Conservation (phyloP, 2,797 vertebrate genomes). For the Benthosema pterotum region DNA sequence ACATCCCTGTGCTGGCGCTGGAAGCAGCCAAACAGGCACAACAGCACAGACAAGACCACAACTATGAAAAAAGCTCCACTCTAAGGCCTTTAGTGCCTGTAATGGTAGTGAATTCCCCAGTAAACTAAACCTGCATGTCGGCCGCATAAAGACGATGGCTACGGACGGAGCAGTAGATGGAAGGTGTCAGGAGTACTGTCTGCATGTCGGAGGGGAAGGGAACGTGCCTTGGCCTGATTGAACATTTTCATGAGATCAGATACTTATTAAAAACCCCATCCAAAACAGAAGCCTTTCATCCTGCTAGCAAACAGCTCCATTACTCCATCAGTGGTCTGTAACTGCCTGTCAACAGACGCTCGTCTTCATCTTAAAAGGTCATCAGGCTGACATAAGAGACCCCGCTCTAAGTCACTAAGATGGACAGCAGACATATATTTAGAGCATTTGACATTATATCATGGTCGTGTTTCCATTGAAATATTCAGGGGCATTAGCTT, state of each 20-base stretch:
- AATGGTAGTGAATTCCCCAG: constrained; percentile 26
- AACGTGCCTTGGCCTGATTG: not conserved
- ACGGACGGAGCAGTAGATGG: constrained; percentile 17
- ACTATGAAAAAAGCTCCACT: constrained; percentile 3
- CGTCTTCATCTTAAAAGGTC: constrained; percentile 10
- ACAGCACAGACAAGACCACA: constrained; percentile 26
- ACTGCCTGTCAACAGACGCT: not conserved
- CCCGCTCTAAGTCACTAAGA: not conserved
- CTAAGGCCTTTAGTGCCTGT: constrained; percentile 1
- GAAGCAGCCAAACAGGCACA: constrained; percentile 11
- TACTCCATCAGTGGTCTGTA: constrained; percentile 1
- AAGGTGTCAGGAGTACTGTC: constrained; percentile 30
- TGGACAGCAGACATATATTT: not conserved
- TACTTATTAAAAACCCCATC: constrained; percentile 33
- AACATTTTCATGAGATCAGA: constrained; percentile 50
- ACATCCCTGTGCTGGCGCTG: too few species aligned
- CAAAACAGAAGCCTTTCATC: constrained; percentile 9
- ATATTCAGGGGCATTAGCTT: constrained; percentile 4
- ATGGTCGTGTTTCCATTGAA: too few species aligned
- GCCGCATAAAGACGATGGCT: constrained; percentile 23
- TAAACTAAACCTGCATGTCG: too few species aligned
- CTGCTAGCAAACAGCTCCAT: constrained; percentile 14
- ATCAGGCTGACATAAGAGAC: constrained; percentile 11
- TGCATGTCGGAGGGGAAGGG: not conserved
- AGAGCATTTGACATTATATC: too few species aligned